phyloP scores from a whole-genome alignment of 2,113 vertebrate genomes.

The Nothobranchius kuhntae region DNA sequence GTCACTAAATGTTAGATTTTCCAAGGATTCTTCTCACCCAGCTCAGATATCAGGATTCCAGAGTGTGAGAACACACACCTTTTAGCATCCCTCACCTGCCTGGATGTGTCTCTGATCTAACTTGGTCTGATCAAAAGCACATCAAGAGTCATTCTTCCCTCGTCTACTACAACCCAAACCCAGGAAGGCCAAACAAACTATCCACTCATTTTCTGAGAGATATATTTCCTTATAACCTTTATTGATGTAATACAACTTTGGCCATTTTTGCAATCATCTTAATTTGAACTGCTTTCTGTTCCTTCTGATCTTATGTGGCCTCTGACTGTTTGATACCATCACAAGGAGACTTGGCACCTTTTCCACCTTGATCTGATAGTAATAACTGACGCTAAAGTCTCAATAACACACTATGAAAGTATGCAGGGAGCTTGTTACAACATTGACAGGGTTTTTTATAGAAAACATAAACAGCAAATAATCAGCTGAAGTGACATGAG shows the following conservation, averaged over 20 bases:
- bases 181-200: conserved; percentile 2
- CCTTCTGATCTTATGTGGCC: not conserved
- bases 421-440: conserved; percentile 56
- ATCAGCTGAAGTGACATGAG: conserved; percentile 11
- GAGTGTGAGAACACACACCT: not conserved
- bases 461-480: conserved; percentile 44
- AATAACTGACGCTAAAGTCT: conserved; percentile 47
- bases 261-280: not conserved
- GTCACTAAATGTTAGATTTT: not conserved
- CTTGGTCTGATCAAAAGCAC: conserved; percentile 31
- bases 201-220: not conserved
- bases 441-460: conserved; percentile 33
- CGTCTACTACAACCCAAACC: not conserved
- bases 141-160: conserved; percentile 41
- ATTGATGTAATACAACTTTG: not conserved
- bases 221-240: not conserved
- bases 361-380: conserved; percentile 41
- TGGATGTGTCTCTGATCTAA: conserved; percentile 46
- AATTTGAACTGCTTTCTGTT: not conserved
- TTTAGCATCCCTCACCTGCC: conserved; percentile 46
- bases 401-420: conserved; percentile 53
- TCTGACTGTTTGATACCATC: conserved; percentile 8
- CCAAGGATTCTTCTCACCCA: not conserved
- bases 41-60: conserved; percentile 1
- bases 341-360: conserved; percentile 16